Conservation (phyloP, 2,797 vertebrate species). For the Mus spretus region DNA sequence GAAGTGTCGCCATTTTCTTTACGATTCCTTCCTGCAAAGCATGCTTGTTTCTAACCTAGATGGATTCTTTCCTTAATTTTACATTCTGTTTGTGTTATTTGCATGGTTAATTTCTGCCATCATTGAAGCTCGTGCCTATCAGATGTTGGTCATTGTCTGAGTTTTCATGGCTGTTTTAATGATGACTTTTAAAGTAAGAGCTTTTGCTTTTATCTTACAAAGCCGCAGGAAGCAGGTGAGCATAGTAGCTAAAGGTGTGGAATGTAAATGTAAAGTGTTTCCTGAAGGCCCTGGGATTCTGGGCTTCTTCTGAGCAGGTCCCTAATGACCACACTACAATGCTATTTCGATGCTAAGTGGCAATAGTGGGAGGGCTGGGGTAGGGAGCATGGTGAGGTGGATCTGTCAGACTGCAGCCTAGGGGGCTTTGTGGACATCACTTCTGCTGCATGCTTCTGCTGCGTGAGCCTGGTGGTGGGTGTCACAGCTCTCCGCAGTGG, state of each 20-base stretch:
- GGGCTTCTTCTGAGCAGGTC: neutral
- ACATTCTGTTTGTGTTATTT: slow-evolving; percentile 6
- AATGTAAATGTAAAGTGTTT: neutral
- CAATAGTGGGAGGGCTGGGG: accelerated
- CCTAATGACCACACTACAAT: neutral
- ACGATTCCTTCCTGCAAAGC: neutral
- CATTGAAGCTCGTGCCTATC: neutral
- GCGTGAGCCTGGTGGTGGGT: neutral
- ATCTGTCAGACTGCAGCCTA: too few species aligned
- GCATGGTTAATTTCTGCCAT: slow-evolving; percentile 21
- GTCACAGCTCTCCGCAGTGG: neutral
- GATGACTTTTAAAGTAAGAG: neutral
- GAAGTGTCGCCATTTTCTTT: neutral
- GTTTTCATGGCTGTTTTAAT: neutral
- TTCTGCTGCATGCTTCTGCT: accelerated
- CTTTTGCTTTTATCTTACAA: neutral
- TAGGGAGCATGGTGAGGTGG: neutral
- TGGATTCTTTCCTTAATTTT: slow-evolving; percentile 1
- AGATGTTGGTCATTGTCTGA: neutral
- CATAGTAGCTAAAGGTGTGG: neutral
- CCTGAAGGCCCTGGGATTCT: neutral
- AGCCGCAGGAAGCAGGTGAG: neutral
- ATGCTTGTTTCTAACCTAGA: neutral
- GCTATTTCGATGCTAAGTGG: neutral
- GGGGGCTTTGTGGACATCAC: neutral